phyloP scores from a whole-genome alignment of 2,888 invertebrate genomes.

The Lasioglossum figueresi region DNA sequence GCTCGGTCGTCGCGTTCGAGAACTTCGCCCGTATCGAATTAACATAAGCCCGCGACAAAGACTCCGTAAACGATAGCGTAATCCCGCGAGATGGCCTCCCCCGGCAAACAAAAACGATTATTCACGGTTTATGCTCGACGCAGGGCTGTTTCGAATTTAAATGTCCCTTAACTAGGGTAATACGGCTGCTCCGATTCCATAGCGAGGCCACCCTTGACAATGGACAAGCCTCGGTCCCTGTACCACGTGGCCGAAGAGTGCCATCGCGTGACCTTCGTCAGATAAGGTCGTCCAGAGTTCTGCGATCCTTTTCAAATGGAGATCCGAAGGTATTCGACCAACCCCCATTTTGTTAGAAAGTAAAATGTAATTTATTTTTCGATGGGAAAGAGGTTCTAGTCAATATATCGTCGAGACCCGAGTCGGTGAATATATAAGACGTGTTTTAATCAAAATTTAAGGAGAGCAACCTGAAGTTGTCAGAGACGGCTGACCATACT shows the following conservation, averaged over 20 bases:
- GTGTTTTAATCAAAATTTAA: not conserved
- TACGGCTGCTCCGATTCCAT: not conserved
- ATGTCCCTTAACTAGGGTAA: not conserved
- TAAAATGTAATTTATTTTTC: slow-evolving; percentile 1
- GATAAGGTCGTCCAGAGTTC: not conserved
- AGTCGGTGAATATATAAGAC: not conserved
- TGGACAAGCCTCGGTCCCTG: not conserved
- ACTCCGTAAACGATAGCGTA: slow-evolving; percentile 17
- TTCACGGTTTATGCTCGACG: not conserved
- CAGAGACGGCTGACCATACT: not conserved
- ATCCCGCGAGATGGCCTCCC: slow-evolving; percentile 7
- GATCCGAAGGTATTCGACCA: not conserved
- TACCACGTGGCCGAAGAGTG: not conserved
- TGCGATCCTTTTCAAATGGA: not conserved
- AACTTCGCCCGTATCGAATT: slow-evolving; percentile 22
- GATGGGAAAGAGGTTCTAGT: not conserved
- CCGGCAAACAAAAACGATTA: slow-evolving; percentile 16
- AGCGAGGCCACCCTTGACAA: slow-evolving; percentile 4
- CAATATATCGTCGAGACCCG: not conserved
- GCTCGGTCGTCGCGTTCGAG: not conserved
- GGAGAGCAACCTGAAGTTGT: not conserved
- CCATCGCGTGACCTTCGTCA: not conserved
- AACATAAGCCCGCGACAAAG: slow-evolving; percentile 28
- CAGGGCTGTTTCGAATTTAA: slow-evolving; percentile 6
- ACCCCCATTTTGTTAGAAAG: slow-evolving; percentile 1